These are phyloP conservation scores for Silurus meridionalis DNA, from an alignment of 2,113 vertebrate genomes.

Conservation along the genomic window DNA sequence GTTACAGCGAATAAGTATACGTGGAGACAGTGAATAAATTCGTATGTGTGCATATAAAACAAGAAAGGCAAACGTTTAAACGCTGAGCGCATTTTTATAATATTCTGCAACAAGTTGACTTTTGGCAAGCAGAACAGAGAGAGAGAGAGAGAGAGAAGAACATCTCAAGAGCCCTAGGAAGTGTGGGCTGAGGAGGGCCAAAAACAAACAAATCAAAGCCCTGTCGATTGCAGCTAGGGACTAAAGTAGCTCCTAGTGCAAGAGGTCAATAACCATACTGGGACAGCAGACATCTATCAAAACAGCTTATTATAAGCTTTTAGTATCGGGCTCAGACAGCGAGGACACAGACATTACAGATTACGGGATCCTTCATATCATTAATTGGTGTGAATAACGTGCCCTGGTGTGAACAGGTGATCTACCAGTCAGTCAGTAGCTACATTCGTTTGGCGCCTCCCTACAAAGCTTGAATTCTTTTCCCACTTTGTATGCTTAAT, in stretches of 20 bases:
- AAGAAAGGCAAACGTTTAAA: background rate
- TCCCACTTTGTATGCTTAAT: background rate
- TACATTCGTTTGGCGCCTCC: background rate
- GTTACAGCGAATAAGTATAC: background rate
- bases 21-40: background rate
- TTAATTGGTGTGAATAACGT: constrained; percentile 11
- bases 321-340: background rate
- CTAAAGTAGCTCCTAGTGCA: constrained; percentile 27
- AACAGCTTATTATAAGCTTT: background rate
- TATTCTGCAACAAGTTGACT: background rate
- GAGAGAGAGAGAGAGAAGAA: background rate
- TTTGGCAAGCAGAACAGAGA: background rate
- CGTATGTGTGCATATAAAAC: background rate
- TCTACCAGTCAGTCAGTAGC: background rate
- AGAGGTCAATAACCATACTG: constrained; percentile 26
- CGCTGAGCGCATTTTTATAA: background rate
- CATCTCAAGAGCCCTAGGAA: constrained; percentile 31
- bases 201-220: constrained; percentile 38
- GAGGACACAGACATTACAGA: background rate
- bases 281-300: constrained; percentile 11
- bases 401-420: background rate
- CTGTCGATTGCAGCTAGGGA: constrained; percentile 20
- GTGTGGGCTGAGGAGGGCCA: constrained; percentile 21
- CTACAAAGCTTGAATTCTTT: background rate
- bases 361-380: background rate